Evolutionary conservation across 2,797 vertebrate genomes (phyloP), one percentile per base, ranked within the genome.

Genomic region (Sebastolobus altivelis): DNA sequence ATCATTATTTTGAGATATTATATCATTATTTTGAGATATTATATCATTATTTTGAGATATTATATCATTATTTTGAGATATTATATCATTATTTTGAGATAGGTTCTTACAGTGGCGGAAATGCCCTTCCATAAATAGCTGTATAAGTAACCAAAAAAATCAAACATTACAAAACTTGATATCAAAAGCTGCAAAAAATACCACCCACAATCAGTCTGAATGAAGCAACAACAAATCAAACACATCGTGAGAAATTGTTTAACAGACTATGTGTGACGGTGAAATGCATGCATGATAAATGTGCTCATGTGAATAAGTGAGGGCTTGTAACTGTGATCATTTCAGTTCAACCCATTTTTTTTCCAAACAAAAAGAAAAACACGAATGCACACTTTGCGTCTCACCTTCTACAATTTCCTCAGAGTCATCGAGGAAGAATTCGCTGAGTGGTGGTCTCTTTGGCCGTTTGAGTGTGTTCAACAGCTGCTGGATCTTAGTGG

Each of bases 401-500:
- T 93, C 95, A 99, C 98, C 97, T 97, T 99, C 98, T 82, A 99
- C 97, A 60, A 99, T 99, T 93, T 99, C 98, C 93, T 99, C 98
- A 68, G 97, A 95, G 92, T 99, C 98, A 87, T 99, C 98, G 68
- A 99, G 96, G 92, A 99, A 99, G 92, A 98, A 99, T 75, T 99
- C 98, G 49, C 97, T 98, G 93, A 99, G 97, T 7, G 98, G 97
- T 16, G 98, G 98, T 49, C 98, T 96, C 91, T 99, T 99, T n/a
- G 98, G 98, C 84, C 98, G 95, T 87, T 99, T 99, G 87, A 99
- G 95, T 25, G 98, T 99, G 93, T 99, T 99, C 43, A 99, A 95
- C 93, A 99, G 93, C 94, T 99, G 98, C 85, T 99, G 98, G 85
- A 99, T 99, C 96, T 99, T 99, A 2, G 97, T 98, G 90, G 98